Percentiles rank a stretch among this genome's conserved stretches.
These are phyloP conservation scores for Acrossocheilus fasciatus DNA, from an alignment of 2,797 vertebrate genomes.

Conservation along the genomic window DNA sequence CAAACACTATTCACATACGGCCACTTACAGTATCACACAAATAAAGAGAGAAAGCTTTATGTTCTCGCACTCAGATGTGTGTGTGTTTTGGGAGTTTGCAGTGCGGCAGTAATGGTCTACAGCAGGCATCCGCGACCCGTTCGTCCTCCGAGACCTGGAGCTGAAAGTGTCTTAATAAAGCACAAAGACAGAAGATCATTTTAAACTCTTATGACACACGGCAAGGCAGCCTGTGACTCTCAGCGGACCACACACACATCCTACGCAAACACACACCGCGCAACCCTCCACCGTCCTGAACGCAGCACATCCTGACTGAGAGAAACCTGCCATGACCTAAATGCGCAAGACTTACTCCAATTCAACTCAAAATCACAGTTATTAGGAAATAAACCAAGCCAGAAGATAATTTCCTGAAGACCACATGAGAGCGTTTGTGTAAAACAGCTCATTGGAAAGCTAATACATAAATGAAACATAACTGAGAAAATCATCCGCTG, in stretches of 20 bases:
- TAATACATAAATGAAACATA: neutral
- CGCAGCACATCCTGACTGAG: neutral
- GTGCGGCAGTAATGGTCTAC: neutral
- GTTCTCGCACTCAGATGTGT: neutral
- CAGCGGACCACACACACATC: neutral
- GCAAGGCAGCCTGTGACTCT: neutral
- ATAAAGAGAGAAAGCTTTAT: neutral
- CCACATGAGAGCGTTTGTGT: no score
- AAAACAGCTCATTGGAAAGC: neutral
- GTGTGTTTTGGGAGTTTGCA: neutral
- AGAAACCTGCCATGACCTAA: neutral
- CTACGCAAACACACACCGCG: neutral
- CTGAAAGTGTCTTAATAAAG: conserved; percentile 38
- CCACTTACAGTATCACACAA: neutral
- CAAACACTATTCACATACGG: neutral
- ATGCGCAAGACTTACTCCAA: neutral
- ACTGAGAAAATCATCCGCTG: no score
- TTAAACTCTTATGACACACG: conserved; percentile 19
- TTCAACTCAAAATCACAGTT: neutral
- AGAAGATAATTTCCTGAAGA: neutral
- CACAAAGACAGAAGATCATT: conserved; percentile 33
- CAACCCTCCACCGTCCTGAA: neutral
- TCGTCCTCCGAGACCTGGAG: neutral
- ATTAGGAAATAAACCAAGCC: neutral
- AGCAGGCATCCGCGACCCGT: neutral